Percentiles rank a stretch among this genome's conserved stretches.
Evolutionary conservation across 2,113 vertebrate species (phyloP).

Genomic region (Elephantulus edwardii): DNA sequence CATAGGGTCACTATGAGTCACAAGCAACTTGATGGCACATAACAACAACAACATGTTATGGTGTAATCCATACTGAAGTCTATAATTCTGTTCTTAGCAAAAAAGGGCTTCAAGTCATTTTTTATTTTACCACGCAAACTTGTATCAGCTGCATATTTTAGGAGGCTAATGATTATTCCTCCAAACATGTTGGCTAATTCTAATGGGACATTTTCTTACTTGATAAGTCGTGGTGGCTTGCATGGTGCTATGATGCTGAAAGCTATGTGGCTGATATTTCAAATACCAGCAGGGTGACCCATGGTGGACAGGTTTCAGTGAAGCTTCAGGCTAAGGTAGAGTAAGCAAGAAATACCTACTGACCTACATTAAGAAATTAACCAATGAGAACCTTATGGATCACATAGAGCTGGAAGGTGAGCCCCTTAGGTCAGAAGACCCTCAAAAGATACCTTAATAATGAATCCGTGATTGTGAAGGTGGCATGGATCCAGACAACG

Average conservation of each 20-base stretch:
- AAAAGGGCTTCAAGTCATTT: too few species aligned
- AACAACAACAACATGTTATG: too few species aligned
- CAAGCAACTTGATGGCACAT: too few species aligned
- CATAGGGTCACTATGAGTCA: too few species aligned
- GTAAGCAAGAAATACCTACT: not conserved
- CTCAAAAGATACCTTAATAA: not conserved
- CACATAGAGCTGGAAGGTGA: not conserved
- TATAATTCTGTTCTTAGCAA: too few species aligned
- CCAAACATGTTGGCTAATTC: too few species aligned
- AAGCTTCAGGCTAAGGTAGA: not conserved
- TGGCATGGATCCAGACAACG: not conserved
- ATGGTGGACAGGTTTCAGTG: not conserved
- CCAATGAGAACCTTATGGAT: not conserved
- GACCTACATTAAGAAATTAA: not conserved
- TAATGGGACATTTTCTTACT: not conserved
- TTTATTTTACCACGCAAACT: too few species aligned
- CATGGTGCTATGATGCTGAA: not conserved
- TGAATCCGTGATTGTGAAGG: not conserved
- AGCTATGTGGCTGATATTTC: too few species aligned
- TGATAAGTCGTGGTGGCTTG: not conserved
- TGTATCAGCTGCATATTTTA: too few species aligned
- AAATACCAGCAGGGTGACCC: not conserved
- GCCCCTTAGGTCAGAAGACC: not conserved
- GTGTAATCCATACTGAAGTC: too few species aligned
- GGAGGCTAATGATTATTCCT: too few species aligned